phyloP scores from a whole-genome alignment of 2,888 invertebrate species.

The Heliconius hortense region DNA sequence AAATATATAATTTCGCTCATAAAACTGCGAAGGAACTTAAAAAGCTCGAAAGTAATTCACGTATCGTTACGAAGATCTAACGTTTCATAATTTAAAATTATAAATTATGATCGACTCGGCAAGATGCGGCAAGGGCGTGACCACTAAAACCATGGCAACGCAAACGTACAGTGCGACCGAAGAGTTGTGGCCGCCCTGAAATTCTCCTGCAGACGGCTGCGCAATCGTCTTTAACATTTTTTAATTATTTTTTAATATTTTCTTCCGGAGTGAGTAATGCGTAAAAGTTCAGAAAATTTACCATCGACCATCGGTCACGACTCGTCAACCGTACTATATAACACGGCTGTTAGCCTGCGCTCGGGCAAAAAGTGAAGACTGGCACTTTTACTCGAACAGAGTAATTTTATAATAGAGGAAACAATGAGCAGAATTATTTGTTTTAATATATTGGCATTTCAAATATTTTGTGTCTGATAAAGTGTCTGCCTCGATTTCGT shows the following conservation, averaged over 20 bases:
- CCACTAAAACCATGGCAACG: slow-evolving; percentile 34
- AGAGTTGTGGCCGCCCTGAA: not conserved
- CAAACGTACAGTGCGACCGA: slow-evolving; percentile 54
- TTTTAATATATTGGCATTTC: not conserved
- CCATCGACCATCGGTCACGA: not conserved
- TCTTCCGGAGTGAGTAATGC: not conserved
- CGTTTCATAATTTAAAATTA: slow-evolving; percentile 28
- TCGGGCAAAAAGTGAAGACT: slow-evolving; percentile 47
- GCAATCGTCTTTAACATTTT: not conserved
- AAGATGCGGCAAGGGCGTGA: slow-evolving; percentile 38
- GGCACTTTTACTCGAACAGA: slow-evolving; percentile 49
- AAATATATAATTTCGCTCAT: not conserved
- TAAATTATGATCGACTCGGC: slow-evolving; percentile 26
- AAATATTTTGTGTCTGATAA: not conserved
- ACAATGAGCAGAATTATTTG: not conserved
- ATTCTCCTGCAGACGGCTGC: too few relatives aligned
- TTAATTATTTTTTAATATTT: too few relatives aligned
- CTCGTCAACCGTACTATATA: slow-evolving; percentile 42
- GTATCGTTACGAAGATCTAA: slow-evolving; percentile 23
- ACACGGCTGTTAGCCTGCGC: slow-evolving; percentile 56
- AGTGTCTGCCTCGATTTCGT: not conserved
- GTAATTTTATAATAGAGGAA: slow-evolving; percentile 5
- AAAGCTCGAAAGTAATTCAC: slow-evolving; percentile 16
- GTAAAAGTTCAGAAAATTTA: not conserved
- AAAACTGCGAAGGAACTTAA: slow-evolving; percentile 2